A percentile compares a stretch with the other conserved stretches of the same genome.
Conservation (phyloP, 2,888 invertebrate species). For the Heteromurus nitidus region DNA sequence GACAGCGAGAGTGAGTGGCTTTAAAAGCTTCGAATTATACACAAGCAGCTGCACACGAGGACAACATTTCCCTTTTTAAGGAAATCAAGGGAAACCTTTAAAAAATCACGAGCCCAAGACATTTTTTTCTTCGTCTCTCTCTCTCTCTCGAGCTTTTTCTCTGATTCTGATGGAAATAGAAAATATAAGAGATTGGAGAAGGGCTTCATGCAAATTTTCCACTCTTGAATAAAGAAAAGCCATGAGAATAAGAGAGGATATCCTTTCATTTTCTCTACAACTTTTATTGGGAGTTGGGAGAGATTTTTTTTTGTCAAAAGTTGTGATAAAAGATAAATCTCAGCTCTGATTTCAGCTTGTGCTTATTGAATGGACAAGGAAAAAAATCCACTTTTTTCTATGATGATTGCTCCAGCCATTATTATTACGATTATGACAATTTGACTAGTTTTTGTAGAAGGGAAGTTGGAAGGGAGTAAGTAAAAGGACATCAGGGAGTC, state of each 20-base stretch:
- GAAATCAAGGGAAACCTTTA: slow-evolving; percentile 17
- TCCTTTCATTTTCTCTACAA: slow-evolving; percentile 7
- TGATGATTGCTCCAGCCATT: not conserved
- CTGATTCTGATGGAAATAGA: slow-evolving; percentile 5
- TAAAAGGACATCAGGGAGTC: too few relatives aligned
- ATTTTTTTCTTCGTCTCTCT: not conserved
- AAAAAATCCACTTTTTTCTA: not conserved
- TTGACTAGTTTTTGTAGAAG: not conserved
- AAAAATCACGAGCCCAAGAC: too few relatives aligned
- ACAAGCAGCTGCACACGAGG: slow-evolving; percentile 3
- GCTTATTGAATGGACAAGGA: not conserved
- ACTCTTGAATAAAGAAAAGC: slow-evolving; percentile 44
- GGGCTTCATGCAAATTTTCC: slow-evolving; percentile 44
- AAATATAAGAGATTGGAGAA: slow-evolving; percentile 4
- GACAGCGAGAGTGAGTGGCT: not conserved
- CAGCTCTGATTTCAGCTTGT: not conserved
- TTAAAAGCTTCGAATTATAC: slow-evolving; percentile 1
- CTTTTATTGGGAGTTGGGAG: slow-evolving; percentile 3
- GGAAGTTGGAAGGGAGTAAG: too few relatives aligned
- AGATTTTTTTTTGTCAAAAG: not conserved
- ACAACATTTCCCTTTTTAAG: slow-evolving; percentile 53
- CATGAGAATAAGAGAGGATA: slow-evolving; percentile 17
- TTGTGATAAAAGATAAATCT: not conserved
- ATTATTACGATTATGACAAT: slow-evolving; percentile 10
- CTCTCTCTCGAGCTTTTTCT: slow-evolving; percentile 22